Evolutionary conservation across 1,140 invertebrate genomes (phyloP), one percentile per base, ranked within the genome.

Genomic region (Rhizoglyphus robini): DNA sequence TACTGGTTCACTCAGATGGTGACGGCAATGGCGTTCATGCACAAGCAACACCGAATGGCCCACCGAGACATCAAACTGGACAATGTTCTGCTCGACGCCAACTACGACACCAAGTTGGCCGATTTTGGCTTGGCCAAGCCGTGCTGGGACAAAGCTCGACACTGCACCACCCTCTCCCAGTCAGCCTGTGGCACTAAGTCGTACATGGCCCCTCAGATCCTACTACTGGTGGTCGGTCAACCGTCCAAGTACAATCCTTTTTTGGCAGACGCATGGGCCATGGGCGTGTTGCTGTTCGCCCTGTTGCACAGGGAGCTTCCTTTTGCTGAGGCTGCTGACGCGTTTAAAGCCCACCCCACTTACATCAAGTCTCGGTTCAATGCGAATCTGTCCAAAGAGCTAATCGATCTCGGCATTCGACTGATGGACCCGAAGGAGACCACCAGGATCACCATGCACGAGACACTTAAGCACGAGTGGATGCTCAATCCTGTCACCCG

Each of bases 271-370:
- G n/a, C n/a, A n/a, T n/a, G n/a, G n/a, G n/a, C n/a, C n/a, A n/a
- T n/a, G n/a, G n/a, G n/a, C n/a, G n/a, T n/a, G 8, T 97, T 94
- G 0, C 78, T 98, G 0, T 98, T 86, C 74, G 84, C 18, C 23
- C 15, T 65, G 66, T 18, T 61, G 29, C 34, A 36, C 18, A 18
- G 29, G 1, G 1, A 18, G 38, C 25, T 23, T 2, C 59, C 59
- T 20, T 61, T 61, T 51, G 72, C 71, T 30, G 76, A 79, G 67
- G 69, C 78, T 13, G 75, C 73, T 59, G 72, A 72, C 58, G 76
- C 78, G 77, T 72, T 78, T 5, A 69, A 69, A 59, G 72, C 75
- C 31, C 77, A 79, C 38, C 46, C 34, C 31, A 30, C n/a, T n/a
- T n/a, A 65, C 13, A 11, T 30, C 4, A 58, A 65, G 15, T 38